A percentile compares a stretch with the other conserved stretches of the same genome.
Conservation (phyloP, 1,140 invertebrate genomes). For the Helicoverpa armigera region DNA sequence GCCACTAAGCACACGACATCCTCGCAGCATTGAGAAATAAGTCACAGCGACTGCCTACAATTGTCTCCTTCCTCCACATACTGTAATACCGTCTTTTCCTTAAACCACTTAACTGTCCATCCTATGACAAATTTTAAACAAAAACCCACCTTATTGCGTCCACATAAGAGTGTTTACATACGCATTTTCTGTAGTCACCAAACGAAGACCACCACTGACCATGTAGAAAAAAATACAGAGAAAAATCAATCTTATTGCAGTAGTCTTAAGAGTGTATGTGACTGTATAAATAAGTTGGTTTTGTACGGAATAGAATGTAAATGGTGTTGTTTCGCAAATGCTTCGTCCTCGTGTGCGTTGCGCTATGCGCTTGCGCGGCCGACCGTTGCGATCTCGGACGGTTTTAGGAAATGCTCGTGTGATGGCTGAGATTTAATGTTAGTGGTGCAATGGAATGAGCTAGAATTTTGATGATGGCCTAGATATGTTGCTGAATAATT, state of each 20-base stretch:
- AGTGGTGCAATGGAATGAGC: neutral
- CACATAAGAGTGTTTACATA: neutral
- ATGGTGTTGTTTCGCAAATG: conserved; percentile 42
- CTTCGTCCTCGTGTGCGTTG: conserved; percentile 45
- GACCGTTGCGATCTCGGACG: conserved; percentile 43
- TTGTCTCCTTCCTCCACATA: conserved; percentile 30
- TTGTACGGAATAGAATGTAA: conserved; percentile 50
- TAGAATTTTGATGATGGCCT: neutral
- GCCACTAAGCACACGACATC: neutral
- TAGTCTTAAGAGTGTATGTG: neutral
- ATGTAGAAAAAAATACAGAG: neutral
- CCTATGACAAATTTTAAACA: neutral
- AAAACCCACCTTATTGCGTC: conserved; percentile 8
- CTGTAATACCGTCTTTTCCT: conserved; percentile 21
- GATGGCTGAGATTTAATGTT: neutral
- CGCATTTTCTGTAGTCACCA: neutral
- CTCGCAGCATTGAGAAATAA: conserved; percentile 5
- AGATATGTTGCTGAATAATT: neutral
- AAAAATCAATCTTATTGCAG: neutral
- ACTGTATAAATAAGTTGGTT: conserved; percentile 27
- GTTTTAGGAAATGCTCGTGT: conserved; percentile 22
- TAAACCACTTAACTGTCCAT: neutral
- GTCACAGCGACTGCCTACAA: conserved; percentile 11
- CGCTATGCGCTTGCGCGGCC: conserved; percentile 27
- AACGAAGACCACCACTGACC: conserved; percentile 6